A percentile compares a stretch with the other conserved stretches of the same genome.
These are phyloP conservation scores for Tiphia femorata DNA, from an alignment of 2,888 invertebrate species.

Conservation along the genomic window DNA sequence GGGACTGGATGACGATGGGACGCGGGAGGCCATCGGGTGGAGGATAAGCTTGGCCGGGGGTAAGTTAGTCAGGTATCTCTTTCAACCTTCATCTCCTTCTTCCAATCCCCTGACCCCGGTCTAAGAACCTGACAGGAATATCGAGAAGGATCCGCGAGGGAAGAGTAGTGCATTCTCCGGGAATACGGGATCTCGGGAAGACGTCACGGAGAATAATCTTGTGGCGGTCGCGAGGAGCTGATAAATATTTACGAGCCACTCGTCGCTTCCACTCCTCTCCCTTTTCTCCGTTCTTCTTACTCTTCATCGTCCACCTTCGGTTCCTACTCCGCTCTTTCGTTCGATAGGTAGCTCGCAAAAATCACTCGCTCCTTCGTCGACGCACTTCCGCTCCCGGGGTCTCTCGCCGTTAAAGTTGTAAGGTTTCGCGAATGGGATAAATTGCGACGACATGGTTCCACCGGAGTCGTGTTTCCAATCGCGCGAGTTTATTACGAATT, in stretches of 20 bases:
- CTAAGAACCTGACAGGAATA: constrained; percentile 11
- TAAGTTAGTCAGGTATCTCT: not conserved
- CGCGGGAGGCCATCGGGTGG: not conserved
- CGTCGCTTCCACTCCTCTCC: too few relatives aligned
- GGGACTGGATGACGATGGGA: not conserved
- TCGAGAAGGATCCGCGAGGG: not conserved
- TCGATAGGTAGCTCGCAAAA: too few relatives aligned
- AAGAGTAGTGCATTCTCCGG: not conserved
- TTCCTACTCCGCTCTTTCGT: too few relatives aligned
- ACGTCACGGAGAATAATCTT: constrained; percentile 11
- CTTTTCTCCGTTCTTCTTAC: too few relatives aligned
- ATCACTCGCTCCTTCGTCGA: too few relatives aligned
- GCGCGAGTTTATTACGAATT: too few relatives aligned
- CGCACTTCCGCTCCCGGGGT: too few relatives aligned
- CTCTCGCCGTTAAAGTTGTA: too few relatives aligned
- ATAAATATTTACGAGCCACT: constrained; percentile 17
- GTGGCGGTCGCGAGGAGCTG: constrained; percentile 13
- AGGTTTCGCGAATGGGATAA: too few relatives aligned
- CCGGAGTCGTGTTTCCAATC: too few relatives aligned
- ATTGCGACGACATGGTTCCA: too few relatives aligned
- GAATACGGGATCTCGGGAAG: not conserved
- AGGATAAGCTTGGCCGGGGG: not conserved
- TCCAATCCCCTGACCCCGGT: not conserved
- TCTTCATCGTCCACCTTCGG: too few relatives aligned
- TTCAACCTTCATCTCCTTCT: not conserved